Evolutionary conservation across 1,140 invertebrate species (phyloP).

Genomic region (Formica selysi): DNA sequence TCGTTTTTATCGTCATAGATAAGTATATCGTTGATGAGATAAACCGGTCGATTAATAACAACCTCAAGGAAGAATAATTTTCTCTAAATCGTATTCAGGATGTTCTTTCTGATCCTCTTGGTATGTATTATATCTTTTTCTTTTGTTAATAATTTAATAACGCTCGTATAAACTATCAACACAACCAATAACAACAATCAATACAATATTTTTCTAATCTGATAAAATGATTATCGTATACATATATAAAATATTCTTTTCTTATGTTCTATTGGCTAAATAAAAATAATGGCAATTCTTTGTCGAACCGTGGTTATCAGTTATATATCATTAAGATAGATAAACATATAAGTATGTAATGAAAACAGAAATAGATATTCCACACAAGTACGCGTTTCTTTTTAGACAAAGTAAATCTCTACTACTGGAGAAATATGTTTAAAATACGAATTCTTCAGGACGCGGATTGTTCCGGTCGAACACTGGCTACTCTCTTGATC

Average conservation of each 20-base stretch:
- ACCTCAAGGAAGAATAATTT: background rate
- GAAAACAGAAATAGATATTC: background rate
- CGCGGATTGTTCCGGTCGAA: conserved; percentile 75
- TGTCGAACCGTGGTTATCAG: background rate
- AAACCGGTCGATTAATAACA: conserved; percentile 35
- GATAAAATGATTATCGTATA: background rate
- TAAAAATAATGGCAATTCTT: background rate
- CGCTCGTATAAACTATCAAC: background rate
- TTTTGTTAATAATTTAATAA: background rate
- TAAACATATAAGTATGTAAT: background rate
- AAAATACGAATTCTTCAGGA: conserved; percentile 63
- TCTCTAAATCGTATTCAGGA: background rate
- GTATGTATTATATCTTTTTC: conserved; percentile 5
- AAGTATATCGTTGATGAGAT: conserved; percentile 18
- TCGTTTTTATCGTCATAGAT: conserved; percentile 5
- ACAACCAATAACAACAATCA: background rate
- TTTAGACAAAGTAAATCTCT: background rate
- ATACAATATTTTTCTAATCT: conserved; percentile 2
- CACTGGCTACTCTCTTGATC: conserved; percentile 79
- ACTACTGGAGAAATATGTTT: background rate
- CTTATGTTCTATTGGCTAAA: background rate
- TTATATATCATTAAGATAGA: no score
- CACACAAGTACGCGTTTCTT: conserved; percentile 7
- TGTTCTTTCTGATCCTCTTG: conserved; percentile 37
- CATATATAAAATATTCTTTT: no score